Base-by-base conservation (phyloP, 2,113 vertebrate species). In the Tursiops truncatus region DNA sequence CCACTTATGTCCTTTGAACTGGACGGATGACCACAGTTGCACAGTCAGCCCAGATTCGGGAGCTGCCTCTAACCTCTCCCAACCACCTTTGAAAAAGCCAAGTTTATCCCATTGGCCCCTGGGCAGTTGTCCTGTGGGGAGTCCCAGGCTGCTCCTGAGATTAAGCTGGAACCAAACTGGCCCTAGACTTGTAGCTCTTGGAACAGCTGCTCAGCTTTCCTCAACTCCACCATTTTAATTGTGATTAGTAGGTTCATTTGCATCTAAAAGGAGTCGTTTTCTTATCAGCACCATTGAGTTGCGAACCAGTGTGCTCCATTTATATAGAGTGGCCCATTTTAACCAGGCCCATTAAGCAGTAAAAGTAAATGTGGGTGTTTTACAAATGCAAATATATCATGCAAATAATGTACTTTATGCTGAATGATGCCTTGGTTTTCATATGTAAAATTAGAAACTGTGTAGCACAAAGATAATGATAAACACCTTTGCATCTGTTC, bases 301-400 rank as follows among this genome's bases (percentile, higher is more conserved):
- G 97, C 77, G 96, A 96, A 88, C 97, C 97, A 93, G 89, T 84
- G 86, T 47, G 93, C 96, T 97, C 96, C 97, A 74, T 98, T 98
- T 98, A 97, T 95, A 95, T 76, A 62, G 94, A 97, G 97, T 96
- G 96, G 98, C 97, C 97, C 98, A 96, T 97, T 98, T 98, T 97
- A 96, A 98, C 77, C 38, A 73, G 89, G 89, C 97, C 97, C 94
- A 97, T 98, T 98, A 98, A 97, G 97, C 97, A 85, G 95, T 96
- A 97, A 97, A 97, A 98, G 97, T 98, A 95, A 97, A 96, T 98
- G 97, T 97, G 98, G 97, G 97, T 98, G 98, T 98, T 97, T 98
- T 98, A 98, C 98, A 98, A 98, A 98, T 98, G 98, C 98, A 98
- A 98, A 98, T 98, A 97, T 96, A 96, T 96, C 98, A 98, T 98